Base-by-base conservation (phyloP, 2,797 vertebrate genomes). In the Phylloscopus collybita region DNA sequence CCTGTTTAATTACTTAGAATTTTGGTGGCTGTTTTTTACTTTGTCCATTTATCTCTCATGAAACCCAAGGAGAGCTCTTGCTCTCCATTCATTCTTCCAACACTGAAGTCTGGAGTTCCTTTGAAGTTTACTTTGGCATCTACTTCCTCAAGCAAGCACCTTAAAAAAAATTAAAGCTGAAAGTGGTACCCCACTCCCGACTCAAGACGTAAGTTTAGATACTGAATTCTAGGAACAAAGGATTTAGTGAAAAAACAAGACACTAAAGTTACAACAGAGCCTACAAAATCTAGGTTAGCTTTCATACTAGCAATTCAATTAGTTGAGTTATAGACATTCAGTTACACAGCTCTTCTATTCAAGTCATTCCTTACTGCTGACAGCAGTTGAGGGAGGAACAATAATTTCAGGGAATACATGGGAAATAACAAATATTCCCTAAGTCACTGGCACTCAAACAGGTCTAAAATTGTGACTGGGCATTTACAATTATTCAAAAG, bases 111-210 rank as follows among this genome's bases (percentile, higher is more conserved):
- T 89, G 84, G 90, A 96, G 74, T 87, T 96, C 64, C 88, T 94
- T 32, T 95, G 53, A 93, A 85, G 67, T 95, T 95, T 95, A 95
- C 96, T 96, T 95, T 96, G 96, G 96, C 95, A 97, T 97, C 95
- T 96, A 96, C 96, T 94, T 97, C 96, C 95, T 97, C 96, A 96
- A 96, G 95, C 96, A 96, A 96, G 95, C 95, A 96, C 95, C 95
- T 97, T 95, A 92, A 95, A 92, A 90, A 90, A 87, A 90, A 88
- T 88, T 88, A 94, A 96, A 96, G 90, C 94, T 93, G 93, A 93
- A 93, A 94, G 92, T 95, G 96, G 96, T 61, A 89, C 44, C 80
- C 95, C 94, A 94, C 92, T 97, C 94, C 96, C 92, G 90, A 95
- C 86, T 97, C 86, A 91, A 94, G 86, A 96, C 88, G 6, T 81